phyloP scores from a whole-genome alignment of 2,888 invertebrate genomes.

The Andrena hattorfiana region DNA sequence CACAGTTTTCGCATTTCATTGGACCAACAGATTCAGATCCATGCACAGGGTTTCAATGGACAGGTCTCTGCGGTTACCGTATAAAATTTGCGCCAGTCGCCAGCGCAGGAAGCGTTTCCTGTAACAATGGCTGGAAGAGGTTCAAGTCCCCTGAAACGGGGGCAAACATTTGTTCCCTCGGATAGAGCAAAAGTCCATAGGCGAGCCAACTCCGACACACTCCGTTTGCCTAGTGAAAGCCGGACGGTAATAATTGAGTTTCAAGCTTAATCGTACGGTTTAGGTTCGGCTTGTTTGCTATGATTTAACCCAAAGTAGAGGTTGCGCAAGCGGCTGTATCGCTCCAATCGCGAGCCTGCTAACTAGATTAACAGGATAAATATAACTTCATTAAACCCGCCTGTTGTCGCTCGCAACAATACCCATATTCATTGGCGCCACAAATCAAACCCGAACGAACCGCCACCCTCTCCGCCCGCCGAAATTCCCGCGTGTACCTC shows the following conservation, averaged over 20 bases:
- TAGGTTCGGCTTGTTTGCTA: slow-evolving; percentile 48
- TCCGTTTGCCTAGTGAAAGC: slow-evolving; percentile 54
- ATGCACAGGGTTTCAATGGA: too few species aligned
- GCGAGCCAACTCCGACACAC: slow-evolving; percentile 37
- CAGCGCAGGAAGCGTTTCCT: slow-evolving; percentile 3
- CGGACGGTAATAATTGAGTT: slow-evolving; percentile 58
- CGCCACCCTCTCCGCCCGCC: neutral
- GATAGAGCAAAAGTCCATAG: slow-evolving; percentile 30
- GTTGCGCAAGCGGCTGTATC: slow-evolving; percentile 41
- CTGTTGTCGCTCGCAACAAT: slow-evolving; percentile 7
- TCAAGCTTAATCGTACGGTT: slow-evolving; percentile 52
- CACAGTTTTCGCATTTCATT: too few species aligned
- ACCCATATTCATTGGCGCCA: neutral
- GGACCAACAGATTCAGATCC: too few species aligned
- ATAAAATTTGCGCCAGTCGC: too few species aligned
- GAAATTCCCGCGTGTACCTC: neutral
- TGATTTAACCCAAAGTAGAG: slow-evolving; percentile 52
- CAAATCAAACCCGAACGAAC: neutral
- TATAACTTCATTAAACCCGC: slow-evolving; percentile 33
- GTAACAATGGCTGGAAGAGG: slow-evolving; percentile 24
- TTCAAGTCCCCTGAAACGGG: slow-evolving; percentile 18
- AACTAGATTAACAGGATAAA: slow-evolving; percentile 48
- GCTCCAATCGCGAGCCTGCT: slow-evolving; percentile 9
- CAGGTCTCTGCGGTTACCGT: too few species aligned
- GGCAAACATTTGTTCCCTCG: slow-evolving; percentile 20